Base-by-base conservation (phyloP, 2,888 invertebrate species). In the Cylindroiulus punctatus region DNA sequence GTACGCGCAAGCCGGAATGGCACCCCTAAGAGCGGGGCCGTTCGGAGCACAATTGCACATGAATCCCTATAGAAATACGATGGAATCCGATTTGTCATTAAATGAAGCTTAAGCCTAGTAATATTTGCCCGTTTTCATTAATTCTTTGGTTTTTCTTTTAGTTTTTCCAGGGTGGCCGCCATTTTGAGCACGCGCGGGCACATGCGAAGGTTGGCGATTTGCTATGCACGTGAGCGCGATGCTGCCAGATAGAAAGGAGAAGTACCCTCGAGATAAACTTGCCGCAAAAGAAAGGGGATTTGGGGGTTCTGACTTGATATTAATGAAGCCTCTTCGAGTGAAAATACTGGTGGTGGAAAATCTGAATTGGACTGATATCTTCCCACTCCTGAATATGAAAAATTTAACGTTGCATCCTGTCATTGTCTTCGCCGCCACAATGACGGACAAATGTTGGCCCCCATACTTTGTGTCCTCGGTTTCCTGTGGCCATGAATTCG, bases 31-130 rank as follows among this genome's bases (percentile, higher is more conserved):
- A 1, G 47, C 47, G 47, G 36, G 47, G 47, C 47, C 17, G 47
- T n/a, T n/a, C n/a, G 65, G 1, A 65, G 65, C 65, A 65, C 65
- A n/a, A 65, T n/a, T 65, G n/a, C 65, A 26, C 26, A 0, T 65
- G 65, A n/a, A n/a, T 57, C 65, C 14, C 44, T 8, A 22, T 22
- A 22, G 7, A 26, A 65, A 26, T 26, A 65, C n/a, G n/a, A 65
- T 65, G 65, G 65, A 65, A 65, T 65, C 26, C 26, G 65, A 65
- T 65, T 65, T 65, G 26, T 65, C 65, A 26, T 65, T 65, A 65
- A 65, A 65, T 10, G 65, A 26, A 65, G 65, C 65, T 65, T 26
- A 65, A 65, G 65, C 65, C 65, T 65, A 65, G 65, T 65, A 65
- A 65, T 65, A 65, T 65, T 65, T 10, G 65, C 65, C 65, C 26